Conservation (phyloP, 1,140 invertebrate genomes). For the Druon quercuslanigerum region DNA sequence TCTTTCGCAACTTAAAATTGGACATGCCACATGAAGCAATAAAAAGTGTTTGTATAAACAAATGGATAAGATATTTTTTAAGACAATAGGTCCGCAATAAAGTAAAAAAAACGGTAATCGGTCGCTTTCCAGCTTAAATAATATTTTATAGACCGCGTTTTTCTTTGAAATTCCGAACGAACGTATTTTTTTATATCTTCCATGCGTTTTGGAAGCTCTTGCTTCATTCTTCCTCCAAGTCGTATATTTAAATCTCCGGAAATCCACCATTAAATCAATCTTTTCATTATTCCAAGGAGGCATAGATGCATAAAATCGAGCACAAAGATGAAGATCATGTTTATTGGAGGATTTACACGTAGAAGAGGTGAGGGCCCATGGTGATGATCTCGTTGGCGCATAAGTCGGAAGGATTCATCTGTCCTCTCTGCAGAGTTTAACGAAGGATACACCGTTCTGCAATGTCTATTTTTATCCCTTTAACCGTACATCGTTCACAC, state of each 20-base stretch:
- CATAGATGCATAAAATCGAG: conserved; percentile 37
- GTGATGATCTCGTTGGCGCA: too few species aligned
- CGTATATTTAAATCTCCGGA: background rate
- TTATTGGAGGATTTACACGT: too few species aligned
- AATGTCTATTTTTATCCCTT: background rate
- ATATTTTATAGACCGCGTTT: conserved; percentile 20
- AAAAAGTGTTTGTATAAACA: conserved; percentile 38
- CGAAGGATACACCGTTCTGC: background rate
- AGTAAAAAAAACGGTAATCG: conserved; percentile 40
- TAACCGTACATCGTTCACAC: conserved; percentile 21
- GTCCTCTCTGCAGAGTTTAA: too few species aligned
- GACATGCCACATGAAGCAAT: conserved; percentile 29
- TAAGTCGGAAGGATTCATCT: too few species aligned
- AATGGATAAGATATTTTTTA: conserved; percentile 4
- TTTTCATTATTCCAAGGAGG: conserved; percentile 17
- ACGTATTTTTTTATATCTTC: conserved; percentile 30
- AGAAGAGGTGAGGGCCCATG: too few species aligned
- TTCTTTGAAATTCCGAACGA: conserved; percentile 37
- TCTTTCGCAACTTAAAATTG: conserved; percentile 21
- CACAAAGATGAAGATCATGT: too few species aligned
- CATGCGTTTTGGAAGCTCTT: conserved; percentile 21
- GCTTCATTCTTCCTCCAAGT: background rate
- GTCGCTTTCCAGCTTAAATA: conserved; percentile 34
- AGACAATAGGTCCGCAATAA: too few species aligned
- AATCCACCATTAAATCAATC: conserved; percentile 7